Evolutionary conservation across 2,113 vertebrate species (phyloP).

Genomic region (Sminthopsis crassicaudata): DNA sequence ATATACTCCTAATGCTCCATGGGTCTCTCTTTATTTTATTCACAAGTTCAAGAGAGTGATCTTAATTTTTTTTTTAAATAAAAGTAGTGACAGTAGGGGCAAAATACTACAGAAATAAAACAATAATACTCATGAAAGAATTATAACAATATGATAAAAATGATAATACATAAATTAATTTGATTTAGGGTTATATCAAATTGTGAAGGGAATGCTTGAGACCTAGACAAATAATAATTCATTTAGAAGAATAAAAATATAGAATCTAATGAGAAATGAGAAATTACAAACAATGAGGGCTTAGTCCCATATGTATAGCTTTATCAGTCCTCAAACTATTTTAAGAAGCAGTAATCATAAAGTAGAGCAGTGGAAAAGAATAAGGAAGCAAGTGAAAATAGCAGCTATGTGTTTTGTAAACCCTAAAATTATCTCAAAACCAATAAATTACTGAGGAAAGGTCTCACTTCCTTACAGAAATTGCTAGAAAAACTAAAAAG

Average conservation of each 20-base stretch:
- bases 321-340: neutral
- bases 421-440: no score
- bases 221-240: neutral
- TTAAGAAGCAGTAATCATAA: neutral
- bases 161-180: neutral
- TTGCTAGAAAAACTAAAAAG: neutral
- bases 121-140: neutral
- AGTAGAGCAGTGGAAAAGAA: neutral
- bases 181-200: neutral
- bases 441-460: neutral
- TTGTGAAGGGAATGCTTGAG: neutral
- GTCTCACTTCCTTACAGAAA: neutral
- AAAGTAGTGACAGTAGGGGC: no score
- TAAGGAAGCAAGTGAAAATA: neutral
- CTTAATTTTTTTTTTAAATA: neutral
- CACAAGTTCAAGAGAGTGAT: neutral
- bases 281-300: neutral
- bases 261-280: neutral
- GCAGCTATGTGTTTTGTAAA: neutral
- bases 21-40: neutral
- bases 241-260: neutral
- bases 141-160: neutral
- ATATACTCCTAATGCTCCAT: neutral
- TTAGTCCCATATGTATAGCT: neutral
- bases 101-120: neutral